Percentiles rank a stretch among this genome's conserved stretches.
Conservation (phyloP, 2,113 vertebrate genomes). For the Daubentonia madagascariensis region DNA sequence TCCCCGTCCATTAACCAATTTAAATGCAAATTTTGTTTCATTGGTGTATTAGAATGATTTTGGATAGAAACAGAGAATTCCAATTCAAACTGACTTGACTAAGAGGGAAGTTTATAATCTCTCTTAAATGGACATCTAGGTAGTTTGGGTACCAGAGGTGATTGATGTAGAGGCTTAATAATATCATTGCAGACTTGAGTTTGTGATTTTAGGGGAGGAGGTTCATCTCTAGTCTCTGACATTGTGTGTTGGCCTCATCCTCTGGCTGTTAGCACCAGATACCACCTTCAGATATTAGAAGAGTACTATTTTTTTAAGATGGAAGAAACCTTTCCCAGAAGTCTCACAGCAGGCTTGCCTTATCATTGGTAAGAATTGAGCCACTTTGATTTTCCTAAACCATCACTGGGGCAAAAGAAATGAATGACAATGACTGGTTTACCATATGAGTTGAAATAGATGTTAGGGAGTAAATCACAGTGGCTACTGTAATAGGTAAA, state of each 20-base stretch:
- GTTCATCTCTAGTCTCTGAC: not conserved
- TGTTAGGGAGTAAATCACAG: not conserved
- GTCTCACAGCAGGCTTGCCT: not conserved
- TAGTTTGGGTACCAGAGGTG: not conserved
- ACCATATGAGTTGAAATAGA: not conserved
- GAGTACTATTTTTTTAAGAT: not conserved
- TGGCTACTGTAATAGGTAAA: not conserved
- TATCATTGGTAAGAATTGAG: not conserved
- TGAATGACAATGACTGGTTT: not conserved
- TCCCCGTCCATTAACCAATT: not conserved
- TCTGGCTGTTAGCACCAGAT: not conserved
- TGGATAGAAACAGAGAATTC: not conserved
- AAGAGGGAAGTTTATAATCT: not conserved
- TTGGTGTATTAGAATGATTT: not conserved
- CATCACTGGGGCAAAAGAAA: not conserved
- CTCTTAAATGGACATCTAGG: not conserved
- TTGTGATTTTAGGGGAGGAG: not conserved
- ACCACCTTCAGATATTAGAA: not conserved
- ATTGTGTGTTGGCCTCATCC: not conserved
- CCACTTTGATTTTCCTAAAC: not conserved
- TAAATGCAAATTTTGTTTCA: conserved; percentile 8
- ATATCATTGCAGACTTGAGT: not conserved
- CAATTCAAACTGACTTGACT: not conserved
- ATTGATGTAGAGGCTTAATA: not conserved
- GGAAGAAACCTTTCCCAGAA: not conserved